Conservation (phyloP, 2,888 invertebrate genomes). For the Lomographa bimaculata region DNA sequence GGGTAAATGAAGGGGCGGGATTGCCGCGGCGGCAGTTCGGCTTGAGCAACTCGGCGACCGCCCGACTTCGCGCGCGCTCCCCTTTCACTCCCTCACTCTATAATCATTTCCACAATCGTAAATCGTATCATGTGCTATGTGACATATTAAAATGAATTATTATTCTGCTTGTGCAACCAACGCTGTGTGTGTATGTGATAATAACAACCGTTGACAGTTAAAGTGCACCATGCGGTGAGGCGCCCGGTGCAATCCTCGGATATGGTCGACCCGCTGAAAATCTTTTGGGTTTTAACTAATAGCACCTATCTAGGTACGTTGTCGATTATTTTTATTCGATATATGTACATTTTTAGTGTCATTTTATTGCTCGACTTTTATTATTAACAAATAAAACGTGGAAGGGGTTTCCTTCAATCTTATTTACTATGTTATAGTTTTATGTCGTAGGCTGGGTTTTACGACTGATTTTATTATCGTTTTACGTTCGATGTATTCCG, state of each 20-base stretch:
- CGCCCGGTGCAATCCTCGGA: conserved; percentile 68
- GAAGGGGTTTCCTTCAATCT: conserved; percentile 41
- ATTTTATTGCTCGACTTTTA: conserved; percentile 14
- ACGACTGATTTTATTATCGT: conserved; percentile 59
- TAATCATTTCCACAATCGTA: conserved; percentile 45
- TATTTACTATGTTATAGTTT: conserved; percentile 50
- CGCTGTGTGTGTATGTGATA: conserved; percentile 47
- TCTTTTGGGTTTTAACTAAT: conserved; percentile 93
- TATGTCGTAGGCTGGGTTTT: conserved; percentile 51
- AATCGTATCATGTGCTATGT: conserved; percentile 47
- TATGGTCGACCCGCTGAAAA: conserved; percentile 93
- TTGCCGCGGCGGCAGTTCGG: conserved; percentile 73
- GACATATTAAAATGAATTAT: conserved; percentile 49
- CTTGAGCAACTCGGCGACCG: conserved; percentile 62
- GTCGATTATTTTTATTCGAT: background rate
- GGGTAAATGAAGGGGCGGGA: conserved; percentile 64
- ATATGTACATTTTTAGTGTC: conserved; percentile 8
- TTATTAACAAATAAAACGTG: conserved; percentile 38
- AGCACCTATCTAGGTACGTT: conserved; percentile 90
- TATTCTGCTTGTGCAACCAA: conserved; percentile 37
- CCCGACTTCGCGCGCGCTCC: conserved; percentile 47
- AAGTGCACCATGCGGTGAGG: conserved; percentile 77
- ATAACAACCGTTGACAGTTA: conserved; percentile 52
- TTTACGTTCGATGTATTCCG: conserved; percentile 45
- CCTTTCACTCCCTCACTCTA: conserved; percentile 36